Conservation (phyloP, 2,797 vertebrate genomes). For the Sebastiscus albofasciatus region DNA sequence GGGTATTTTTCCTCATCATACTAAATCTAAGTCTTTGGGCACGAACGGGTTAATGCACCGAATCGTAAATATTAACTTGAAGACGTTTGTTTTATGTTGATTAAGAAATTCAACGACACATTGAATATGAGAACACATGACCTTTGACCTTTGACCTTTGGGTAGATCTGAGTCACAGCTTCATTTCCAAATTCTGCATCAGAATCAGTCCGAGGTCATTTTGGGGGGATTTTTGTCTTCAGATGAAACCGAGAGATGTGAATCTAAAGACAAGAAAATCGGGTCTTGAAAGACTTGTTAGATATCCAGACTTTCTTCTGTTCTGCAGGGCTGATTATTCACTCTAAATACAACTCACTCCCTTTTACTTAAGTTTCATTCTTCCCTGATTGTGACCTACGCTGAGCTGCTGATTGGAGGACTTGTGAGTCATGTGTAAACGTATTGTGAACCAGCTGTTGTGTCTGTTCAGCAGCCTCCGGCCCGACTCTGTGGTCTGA, state of each 20-base stretch:
- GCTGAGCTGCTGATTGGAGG: background rate
- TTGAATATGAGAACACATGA: background rate
- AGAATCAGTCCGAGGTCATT: background rate
- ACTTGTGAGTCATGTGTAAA: background rate
- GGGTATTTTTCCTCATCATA: too few species aligned
- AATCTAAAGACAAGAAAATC: background rate
- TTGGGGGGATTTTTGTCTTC: background rate
- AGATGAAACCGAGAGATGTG: background rate
- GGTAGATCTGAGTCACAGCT: background rate
- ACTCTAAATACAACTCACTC: background rate
- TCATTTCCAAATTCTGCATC: background rate
- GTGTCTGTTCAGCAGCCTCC: background rate
- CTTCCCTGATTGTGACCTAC: background rate
- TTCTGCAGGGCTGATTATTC: background rate
- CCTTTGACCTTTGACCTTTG: background rate
- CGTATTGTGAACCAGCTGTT: background rate
- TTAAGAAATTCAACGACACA: background rate
- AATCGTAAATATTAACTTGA: background rate
- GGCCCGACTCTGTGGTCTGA: background rate
- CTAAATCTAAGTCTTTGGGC: too few species aligned
- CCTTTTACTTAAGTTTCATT: background rate
- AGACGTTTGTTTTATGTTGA: background rate
- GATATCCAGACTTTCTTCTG: background rate
- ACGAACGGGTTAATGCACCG: background rate
- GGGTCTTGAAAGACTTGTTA: background rate